A percentile compares a stretch with the other conserved stretches of the same genome.
Evolutionary conservation across 2,888 invertebrate species (phyloP).

Genomic region (Leptopilina drosophilae): DNA sequence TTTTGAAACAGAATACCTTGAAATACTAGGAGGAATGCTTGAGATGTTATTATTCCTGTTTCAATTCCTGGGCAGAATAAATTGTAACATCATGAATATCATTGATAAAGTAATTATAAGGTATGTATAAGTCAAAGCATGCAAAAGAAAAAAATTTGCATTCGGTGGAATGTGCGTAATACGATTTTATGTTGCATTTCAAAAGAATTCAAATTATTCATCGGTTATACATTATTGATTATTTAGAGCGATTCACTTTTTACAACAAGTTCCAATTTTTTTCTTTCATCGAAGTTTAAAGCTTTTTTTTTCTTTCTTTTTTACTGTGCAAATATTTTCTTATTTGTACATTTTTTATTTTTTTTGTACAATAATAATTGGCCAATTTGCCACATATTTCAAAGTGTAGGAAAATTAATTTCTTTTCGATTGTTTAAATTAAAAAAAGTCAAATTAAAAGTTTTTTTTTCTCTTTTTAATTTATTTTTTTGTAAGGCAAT

Average conservation of each 20-base stretch:
- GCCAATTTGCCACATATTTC: no score
- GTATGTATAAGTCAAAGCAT: conserved; percentile 4
- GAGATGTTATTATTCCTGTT: conserved; percentile 16
- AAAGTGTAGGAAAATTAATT: no score
- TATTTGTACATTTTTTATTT: no score
- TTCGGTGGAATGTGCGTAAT: conserved; percentile 7
- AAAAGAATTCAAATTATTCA: conserved; percentile 15
- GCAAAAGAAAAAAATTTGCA: conserved; percentile 13
- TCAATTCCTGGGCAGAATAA: conserved; percentile 14
- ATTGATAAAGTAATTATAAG: conserved; percentile 20
- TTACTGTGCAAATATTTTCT: no score
- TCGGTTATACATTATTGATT: conserved; percentile 6
- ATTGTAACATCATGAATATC: conserved; percentile 14
- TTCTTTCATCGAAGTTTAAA: no score
- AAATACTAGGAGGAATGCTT: conserved; percentile 16
- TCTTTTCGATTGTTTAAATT: no score
- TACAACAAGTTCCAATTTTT: neutral
- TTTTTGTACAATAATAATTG: no score
- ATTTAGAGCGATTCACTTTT: conserved; percentile 8
- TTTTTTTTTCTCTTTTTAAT: no score
- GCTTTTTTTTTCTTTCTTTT: no score
- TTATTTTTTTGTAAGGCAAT: no score
- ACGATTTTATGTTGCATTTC: conserved; percentile 17
- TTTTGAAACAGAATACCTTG: conserved; percentile 17
- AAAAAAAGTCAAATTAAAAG: no score